Percentiles rank a stretch among this genome's conserved stretches.
Evolutionary conservation across 2,797 vertebrate species (phyloP).

Genomic region (Acrocephalus scirpaceus): DNA sequence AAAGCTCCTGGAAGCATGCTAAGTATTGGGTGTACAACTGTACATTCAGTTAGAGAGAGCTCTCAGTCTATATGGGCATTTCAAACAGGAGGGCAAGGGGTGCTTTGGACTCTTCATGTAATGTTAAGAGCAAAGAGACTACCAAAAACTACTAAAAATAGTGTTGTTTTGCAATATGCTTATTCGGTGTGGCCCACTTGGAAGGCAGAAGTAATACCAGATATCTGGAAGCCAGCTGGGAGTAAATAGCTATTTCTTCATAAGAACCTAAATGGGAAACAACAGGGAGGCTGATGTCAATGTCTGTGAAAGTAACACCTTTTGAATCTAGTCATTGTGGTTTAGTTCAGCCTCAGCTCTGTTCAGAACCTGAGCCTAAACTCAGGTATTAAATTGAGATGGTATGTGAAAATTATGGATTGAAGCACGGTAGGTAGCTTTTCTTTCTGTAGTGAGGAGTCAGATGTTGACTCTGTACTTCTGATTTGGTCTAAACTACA

Average conservation of each 20-base stretch:
- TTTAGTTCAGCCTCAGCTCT: not conserved
- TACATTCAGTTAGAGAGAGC: not conserved
- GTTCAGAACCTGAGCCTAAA: not conserved
- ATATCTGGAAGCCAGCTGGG: not conserved
- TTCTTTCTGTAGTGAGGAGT: not conserved
- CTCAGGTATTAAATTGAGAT: not conserved
- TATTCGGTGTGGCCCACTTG: not conserved
- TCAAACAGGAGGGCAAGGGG: not conserved
- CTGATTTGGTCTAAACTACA: not conserved
- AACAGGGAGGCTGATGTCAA: not conserved
- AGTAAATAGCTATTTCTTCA: not conserved
- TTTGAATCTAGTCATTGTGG: accelerated
- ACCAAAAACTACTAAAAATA: not conserved
- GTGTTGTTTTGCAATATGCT: not conserved
- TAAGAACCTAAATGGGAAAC: not conserved
- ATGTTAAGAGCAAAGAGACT: not conserved
- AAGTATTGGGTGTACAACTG: not conserved
- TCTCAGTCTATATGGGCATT: not conserved
- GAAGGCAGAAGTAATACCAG: not conserved
- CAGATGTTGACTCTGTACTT: not conserved
- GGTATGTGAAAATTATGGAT: not conserved
- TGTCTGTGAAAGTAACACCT: not conserved
- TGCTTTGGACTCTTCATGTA: not conserved
- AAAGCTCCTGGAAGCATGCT: not conserved
- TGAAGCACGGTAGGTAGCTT: not conserved